Evolutionary conservation across 1,140 invertebrate species (phyloP).

Genomic region (Danaus melanippus): DNA sequence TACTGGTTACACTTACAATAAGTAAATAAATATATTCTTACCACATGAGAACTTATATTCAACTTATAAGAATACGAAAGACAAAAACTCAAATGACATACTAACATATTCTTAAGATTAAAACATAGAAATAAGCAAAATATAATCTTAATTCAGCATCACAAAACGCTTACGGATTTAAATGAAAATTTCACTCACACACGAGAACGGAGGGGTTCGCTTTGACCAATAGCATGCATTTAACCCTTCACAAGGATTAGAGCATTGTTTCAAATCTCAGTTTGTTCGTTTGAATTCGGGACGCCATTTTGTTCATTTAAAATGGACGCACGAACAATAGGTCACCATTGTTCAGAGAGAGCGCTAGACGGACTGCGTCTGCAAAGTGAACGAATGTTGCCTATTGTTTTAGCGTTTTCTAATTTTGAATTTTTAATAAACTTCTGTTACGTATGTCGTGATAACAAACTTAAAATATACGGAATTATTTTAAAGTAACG

Average conservation of each 20-base stretch:
- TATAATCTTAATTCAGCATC: too few relatives aligned
- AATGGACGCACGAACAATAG: constrained; percentile 68
- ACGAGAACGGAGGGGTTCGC: constrained; percentile 31
- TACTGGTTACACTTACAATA: background rate
- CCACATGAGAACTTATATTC: too few relatives aligned
- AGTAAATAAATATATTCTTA: background rate
- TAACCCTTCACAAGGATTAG: constrained; percentile 65
- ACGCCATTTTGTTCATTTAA: constrained; percentile 70
- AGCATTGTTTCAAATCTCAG: constrained; percentile 61
- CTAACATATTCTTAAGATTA: too few relatives aligned
- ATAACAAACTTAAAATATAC: too few relatives aligned
- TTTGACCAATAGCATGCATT: constrained; percentile 68
- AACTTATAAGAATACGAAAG: too few relatives aligned
- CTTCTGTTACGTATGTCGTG: constrained; percentile 31
- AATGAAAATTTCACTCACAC: constrained; percentile 15
- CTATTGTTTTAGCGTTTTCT: constrained; percentile 60
- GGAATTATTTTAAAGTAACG: too few relatives aligned
- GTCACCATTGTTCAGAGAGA: constrained; percentile 50
- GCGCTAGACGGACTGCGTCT: constrained; percentile 45
- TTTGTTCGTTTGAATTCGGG: constrained; percentile 55
- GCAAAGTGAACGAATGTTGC: constrained; percentile 48
- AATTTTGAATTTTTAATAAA: constrained; percentile 49
- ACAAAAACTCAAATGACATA: too few relatives aligned
- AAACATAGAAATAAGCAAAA: too few relatives aligned
- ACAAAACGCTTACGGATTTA: background rate